phyloP scores from a whole-genome alignment of 2,113 vertebrate genomes.

The Semnornis frantzii region DNA sequence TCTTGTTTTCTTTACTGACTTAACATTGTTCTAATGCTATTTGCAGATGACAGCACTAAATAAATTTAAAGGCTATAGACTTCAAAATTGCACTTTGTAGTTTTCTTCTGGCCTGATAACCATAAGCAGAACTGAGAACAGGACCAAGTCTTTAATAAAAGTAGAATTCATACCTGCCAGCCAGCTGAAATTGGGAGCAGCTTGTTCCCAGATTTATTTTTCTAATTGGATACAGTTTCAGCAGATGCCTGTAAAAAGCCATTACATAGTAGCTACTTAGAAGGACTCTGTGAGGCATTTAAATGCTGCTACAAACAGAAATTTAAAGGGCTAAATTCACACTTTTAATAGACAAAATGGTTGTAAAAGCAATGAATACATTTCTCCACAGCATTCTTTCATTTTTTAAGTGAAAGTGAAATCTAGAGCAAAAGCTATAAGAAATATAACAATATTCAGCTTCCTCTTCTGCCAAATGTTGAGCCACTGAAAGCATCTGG shows the following conservation, averaged over 20 bases:
- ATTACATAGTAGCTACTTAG: background rate
- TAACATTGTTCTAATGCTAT: background rate
- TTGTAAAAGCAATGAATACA: background rate
- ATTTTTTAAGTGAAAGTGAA: background rate
- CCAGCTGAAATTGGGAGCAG: background rate
- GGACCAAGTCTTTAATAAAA: background rate
- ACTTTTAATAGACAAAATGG: background rate
- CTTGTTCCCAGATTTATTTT: background rate
- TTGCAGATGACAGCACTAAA: background rate
- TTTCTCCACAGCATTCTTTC: background rate
- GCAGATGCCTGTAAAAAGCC: background rate
- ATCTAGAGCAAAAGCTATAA: background rate
- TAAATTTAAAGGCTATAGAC: background rate
- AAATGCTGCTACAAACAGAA: background rate
- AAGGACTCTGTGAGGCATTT: background rate
- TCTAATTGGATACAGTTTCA: background rate
- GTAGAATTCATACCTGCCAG: background rate
- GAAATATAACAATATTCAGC: background rate
- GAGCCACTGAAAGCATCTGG: background rate
- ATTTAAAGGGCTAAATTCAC: background rate
- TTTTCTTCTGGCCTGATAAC: background rate
- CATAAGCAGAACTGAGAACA: background rate
- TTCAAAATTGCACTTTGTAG: background rate
- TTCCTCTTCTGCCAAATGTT: background rate
- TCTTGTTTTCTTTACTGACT: background rate